Evolutionary conservation across 2,797 vertebrate species (phyloP), one percentile per base, ranked within the genome.

Genomic region (Takifugu rubripes): DNA sequence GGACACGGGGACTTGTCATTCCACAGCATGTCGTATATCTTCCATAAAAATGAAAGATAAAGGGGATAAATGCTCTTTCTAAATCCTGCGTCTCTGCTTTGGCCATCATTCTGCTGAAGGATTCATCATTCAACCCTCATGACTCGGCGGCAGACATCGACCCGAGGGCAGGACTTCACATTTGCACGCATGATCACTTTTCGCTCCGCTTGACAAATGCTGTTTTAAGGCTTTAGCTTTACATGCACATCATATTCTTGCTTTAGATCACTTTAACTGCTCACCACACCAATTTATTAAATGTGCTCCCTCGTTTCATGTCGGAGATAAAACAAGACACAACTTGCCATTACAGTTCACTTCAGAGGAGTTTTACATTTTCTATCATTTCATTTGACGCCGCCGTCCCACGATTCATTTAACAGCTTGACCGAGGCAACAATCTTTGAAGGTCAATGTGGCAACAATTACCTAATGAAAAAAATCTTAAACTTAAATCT

Each of bases 181-280:
- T 85, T 70, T 85, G 84, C 77, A 82, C 64, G 72, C 78, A 86
- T 84, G 78, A 86, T 83, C 80, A 81, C 73, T 84, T 81, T 81
- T 81, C 33, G 56, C 69, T 74, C 65, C 57, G 1, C 52, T 25
- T 10, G 50, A 67, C 50, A 45, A 50, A 6, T 21, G 17, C 44
- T 21, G 16, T 46, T 46, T 21, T 8, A 46, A 17, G 42, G 3
- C 44, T 46, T 21, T 21, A 10, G 36, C 36, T 40, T 11, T 40
- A 3, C 36, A 14, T 40, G 5, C 36, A 14, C 36, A 40, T 40
- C 12, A 10, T 14, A 40, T 12, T 40, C 36, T 14, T 40, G 36
- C 36, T 40, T 40, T 40, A 14, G 36, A 10, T 40, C 36, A 14
- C 36, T 40, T 40, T 45, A 6, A 29, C 33, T 43, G 24, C 45